Evolutionary conservation across 2,797 vertebrate genomes (phyloP), one percentile per base, ranked within the genome.

Genomic region (Pangasius macronema): DNA sequence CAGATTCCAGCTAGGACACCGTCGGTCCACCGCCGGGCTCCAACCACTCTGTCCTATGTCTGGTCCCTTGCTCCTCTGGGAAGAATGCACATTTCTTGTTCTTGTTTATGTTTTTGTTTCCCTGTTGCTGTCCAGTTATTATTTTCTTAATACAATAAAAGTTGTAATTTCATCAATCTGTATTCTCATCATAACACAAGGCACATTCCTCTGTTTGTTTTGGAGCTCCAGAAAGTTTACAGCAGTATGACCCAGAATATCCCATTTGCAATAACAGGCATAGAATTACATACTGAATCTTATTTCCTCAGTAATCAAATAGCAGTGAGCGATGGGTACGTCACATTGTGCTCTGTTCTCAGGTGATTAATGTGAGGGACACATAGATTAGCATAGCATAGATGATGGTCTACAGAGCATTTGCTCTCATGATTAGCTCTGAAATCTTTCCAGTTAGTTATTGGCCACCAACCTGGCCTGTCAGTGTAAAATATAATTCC

Each of bases 351-450:
- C 65, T 88, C 18, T 49, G 61, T 90, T 88, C 85, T 85, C 89
- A 91, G 89, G 63, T 84, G 87, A 88, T 85, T 89, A 88, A 93
- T 82, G 86, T 49, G 87, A 91, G 68, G 88, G 70, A 68, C 42
- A 87, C 85, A 86, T 89, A 76, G 1, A 93, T 94, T 91, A 92
- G 91, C 93, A 92, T 93, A 22, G 22, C 87, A 93, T 93, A 27
- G 18, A 87, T 88, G 36, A 93, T 92, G 82, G 91, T 86, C 91
- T 88, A 14, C 24, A 65, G 88, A 88, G 79, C 88, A 89, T 86
- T 84, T 88, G 81, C 84, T 46, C 33, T 3, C 30, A 67, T 81
- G 87, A 90, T 57, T 79, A 82, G 42, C 55, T 84, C 13, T n/a
- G 53, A 72, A 70, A 16, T 20, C 30, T 20, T 42, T 83, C 22